These are phyloP conservation scores for Drosophila setosimentum DNA, from an alignment of 2,888 invertebrate genomes.

Conservation along the genomic window DNA sequence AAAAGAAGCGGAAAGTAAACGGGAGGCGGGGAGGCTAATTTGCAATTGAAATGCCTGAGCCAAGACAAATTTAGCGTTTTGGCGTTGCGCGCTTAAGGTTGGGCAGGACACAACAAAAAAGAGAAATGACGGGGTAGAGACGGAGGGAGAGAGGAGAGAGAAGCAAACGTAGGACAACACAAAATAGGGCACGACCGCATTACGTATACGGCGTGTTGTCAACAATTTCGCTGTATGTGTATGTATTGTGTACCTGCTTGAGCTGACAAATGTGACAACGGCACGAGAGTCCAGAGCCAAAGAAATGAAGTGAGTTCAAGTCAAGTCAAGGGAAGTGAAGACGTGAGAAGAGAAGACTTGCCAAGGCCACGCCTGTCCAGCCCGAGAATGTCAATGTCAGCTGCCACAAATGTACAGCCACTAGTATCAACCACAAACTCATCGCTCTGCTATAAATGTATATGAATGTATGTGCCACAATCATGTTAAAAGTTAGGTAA, in stretches of 20 bases:
- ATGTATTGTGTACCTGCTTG: constrained; percentile 5
- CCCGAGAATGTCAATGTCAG: constrained; percentile 28
- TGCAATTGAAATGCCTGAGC: constrained; percentile 75
- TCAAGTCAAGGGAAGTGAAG: neutral
- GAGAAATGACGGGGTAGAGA: neutral
- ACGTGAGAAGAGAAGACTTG: neutral
- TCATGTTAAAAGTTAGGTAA: constrained; percentile 4
- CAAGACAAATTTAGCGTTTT: constrained; percentile 63
- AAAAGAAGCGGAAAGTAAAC: constrained; percentile 2
- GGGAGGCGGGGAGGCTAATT: constrained; percentile 60
- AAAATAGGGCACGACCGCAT: constrained; percentile 51
- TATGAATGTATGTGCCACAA: constrained; percentile 1
- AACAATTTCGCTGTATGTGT: constrained; percentile 45
- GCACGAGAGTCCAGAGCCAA: constrained; percentile 50
- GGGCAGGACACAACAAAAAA: constrained; percentile 13
- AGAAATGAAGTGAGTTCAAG: neutral
- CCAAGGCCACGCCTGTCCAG: constrained; percentile 26
- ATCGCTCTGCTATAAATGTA: neutral
- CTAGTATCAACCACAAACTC: constrained; percentile 9
- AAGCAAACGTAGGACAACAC: constrained; percentile 9
- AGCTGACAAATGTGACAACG: constrained; percentile 57
- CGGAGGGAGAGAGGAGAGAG: constrained; percentile 3
- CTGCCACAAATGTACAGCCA: neutral
- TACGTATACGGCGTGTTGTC: constrained; percentile 67
- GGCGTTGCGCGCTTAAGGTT: constrained; percentile 31